A percentile compares a stretch with the other conserved stretches of the same genome.
Evolutionary conservation across 2,888 invertebrate species (phyloP).

Genomic region (Caenorhabditis sp.): DNA sequence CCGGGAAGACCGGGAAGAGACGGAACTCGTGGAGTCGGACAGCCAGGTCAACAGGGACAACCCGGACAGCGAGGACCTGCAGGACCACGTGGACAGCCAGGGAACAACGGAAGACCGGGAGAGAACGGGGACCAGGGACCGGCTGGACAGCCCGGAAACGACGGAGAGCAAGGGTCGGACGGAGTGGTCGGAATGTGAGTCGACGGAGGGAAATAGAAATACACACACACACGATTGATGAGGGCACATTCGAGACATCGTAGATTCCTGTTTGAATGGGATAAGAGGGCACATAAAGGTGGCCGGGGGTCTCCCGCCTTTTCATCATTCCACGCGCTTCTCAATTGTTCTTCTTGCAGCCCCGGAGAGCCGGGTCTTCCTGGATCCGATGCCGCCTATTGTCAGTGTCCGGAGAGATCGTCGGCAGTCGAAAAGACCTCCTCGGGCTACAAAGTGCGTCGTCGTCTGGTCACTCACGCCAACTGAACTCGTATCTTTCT

Average conservation of each 20-base stretch:
- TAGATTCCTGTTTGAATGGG: background rate
- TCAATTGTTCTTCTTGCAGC: slow-evolving; percentile 16
- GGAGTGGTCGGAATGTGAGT: slow-evolving; percentile 58
- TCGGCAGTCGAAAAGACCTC: slow-evolving; percentile 35
- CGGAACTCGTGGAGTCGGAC: slow-evolving; percentile 52
- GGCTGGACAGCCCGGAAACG: slow-evolving; percentile 52
- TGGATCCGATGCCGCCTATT: slow-evolving; percentile 51
- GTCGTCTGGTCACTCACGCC: slow-evolving; percentile 45
- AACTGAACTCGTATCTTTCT: slow-evolving; percentile 29
- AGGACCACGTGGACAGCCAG: slow-evolving; percentile 49
- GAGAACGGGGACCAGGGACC: slow-evolving; percentile 53
- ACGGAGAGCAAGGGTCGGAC: slow-evolving; percentile 55
- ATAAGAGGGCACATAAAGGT: background rate
- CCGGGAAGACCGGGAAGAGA: slow-evolving; percentile 57
- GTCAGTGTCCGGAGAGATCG: slow-evolving; percentile 51
- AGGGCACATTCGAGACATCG: background rate
- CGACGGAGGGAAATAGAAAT: no score
- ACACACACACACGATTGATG: background rate
- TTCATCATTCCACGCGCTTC: no score
- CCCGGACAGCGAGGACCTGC: slow-evolving; percentile 44
- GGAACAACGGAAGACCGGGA: slow-evolving; percentile 49
- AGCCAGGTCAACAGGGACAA: slow-evolving; percentile 45
- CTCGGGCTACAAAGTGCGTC: slow-evolving; percentile 43
- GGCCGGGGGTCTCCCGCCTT: background rate
- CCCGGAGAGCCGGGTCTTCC: slow-evolving; percentile 47